Conservation (phyloP, 2,113 vertebrate species). For the Eubucco bourcierii region DNA sequence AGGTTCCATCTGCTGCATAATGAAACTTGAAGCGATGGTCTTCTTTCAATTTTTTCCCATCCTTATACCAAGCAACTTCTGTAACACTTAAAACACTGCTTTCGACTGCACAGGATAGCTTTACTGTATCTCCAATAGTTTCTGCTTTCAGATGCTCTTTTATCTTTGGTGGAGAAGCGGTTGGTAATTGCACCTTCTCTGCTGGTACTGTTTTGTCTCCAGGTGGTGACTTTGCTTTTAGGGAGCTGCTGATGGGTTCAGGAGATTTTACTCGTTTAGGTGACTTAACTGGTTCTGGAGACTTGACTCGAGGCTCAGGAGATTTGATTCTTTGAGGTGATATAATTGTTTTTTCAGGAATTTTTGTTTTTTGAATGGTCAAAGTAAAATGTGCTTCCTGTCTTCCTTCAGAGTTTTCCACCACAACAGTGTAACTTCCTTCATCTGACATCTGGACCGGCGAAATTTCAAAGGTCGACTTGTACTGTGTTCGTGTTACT, state of each 20-base stretch:
- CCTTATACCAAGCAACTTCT: slow-evolving; percentile 91
- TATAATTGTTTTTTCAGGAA: slow-evolving; percentile 80
- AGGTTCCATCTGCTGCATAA: slow-evolving; percentile 88
- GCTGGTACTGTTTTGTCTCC: slow-evolving; percentile 74
- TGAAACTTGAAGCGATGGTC: slow-evolving; percentile 86
- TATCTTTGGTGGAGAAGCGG: slow-evolving; percentile 83
- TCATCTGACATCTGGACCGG: slow-evolving; percentile 88
- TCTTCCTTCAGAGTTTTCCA: slow-evolving; percentile 89
- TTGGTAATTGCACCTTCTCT: slow-evolving; percentile 75
- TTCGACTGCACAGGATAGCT: slow-evolving; percentile 87
- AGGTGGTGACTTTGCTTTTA: slow-evolving; percentile 83
- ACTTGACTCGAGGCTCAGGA: slow-evolving; percentile 82
- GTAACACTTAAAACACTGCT: slow-evolving; percentile 81
- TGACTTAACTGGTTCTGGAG: slow-evolving; percentile 84
- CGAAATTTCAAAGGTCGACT: slow-evolving; percentile 89
- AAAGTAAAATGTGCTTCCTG: slow-evolving; percentile 92
- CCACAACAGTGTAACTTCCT: slow-evolving; percentile 88
- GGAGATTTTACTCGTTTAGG: slow-evolving; percentile 88
- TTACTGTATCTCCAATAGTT: slow-evolving; percentile 83
- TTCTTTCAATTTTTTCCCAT: slow-evolving; percentile 88
- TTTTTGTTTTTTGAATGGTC: slow-evolving; percentile 82
- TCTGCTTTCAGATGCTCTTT: slow-evolving; percentile 84
- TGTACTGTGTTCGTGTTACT: slow-evolving; percentile 83
- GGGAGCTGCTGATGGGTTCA: slow-evolving; percentile 75
- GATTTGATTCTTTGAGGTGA: slow-evolving; percentile 84